These are phyloP conservation scores for Dasypus novemcinctus DNA, from an alignment of 2,113 vertebrate species.

Conservation along the genomic window DNA sequence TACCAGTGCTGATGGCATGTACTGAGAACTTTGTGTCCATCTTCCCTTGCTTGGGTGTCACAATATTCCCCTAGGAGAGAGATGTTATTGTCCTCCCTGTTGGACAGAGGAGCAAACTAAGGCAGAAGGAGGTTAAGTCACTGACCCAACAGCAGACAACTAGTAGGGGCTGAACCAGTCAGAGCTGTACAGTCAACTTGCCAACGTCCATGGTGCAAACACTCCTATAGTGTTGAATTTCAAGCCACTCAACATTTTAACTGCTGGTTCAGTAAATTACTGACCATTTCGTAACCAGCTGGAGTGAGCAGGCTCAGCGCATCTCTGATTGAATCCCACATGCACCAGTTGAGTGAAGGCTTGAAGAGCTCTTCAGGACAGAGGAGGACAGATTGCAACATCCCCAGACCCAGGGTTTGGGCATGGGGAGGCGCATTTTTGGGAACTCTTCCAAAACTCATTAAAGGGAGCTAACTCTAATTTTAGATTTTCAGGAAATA, in stretches of 20 bases:
- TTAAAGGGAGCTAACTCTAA: not conserved
- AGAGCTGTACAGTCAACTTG: not conserved
- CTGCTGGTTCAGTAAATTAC: not conserved
- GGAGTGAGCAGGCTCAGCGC: not conserved
- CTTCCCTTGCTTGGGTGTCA: not conserved
- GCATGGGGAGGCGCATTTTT: not conserved
- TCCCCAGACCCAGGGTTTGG: not conserved
- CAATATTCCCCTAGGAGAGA: not conserved
- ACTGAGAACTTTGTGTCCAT: fast-evolving
- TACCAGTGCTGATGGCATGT: fast-evolving
- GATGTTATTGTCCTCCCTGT: too few relatives aligned
- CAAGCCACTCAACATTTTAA: not conserved
- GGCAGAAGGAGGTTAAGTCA: not conserved
- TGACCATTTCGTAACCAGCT: not conserved
- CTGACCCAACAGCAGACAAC: not conserved
- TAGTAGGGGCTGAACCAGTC: fast-evolving
- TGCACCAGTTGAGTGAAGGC: not conserved
- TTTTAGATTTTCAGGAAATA: not conserved
- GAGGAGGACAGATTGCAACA: too few relatives aligned
- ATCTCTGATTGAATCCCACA: not conserved
- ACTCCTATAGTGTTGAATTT: not conserved
- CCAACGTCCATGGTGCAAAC: not conserved
- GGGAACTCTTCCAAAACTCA: not conserved
- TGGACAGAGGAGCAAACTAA: not conserved
- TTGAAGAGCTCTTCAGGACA: not conserved